Base-by-base conservation (phyloP, 1,140 invertebrate genomes). In the Drosophila lowei region DNA sequence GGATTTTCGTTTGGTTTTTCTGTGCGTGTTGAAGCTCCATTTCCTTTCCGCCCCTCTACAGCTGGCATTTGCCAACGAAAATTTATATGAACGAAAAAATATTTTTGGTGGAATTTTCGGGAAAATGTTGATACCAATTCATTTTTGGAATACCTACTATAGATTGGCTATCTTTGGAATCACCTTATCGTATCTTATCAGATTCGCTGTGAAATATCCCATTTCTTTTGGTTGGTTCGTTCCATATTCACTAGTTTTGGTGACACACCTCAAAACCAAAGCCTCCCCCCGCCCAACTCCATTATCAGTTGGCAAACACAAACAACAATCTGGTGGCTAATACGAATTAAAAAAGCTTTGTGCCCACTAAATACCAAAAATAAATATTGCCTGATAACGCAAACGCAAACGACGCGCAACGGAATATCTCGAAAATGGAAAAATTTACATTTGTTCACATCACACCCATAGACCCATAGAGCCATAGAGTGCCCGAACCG, bases 311-410 rank as follows among this genome's bases (percentile, higher is more conserved):
- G 1, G 15, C 44, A 13, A 56, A 67, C 38, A 46, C 41, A 56
- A 68, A 58, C 65, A 38, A 57, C 18, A 23, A 55, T 8, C 21
- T 30, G 34, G 2, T 63, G 57, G 55, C 73, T 71, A 56, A 48
- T 67, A 67, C 48, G 65, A 58, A 53, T 61, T 30, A 28, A 71
- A 61, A 72, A 13, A 64, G 47, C 67, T 71, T 71, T 18, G 13
- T 30, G 18, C 28, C 47, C 52, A 57, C 11, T 66, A 62, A 83
- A 83, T 53, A 44, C 64, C 60, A 15, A 65, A 78, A 75, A 78
- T 72, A 83, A 75, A 83, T 72, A 79, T 63, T 62, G 48, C 75
- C 56, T 75, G 71, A 84, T 79, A 83, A 83, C 60, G 63, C 18
- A 61, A 83, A 83, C 60, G 63, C 23, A 58, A 68, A 59, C 55